Conservation (phyloP, 2,888 invertebrate species). For the Acleris sparsana region DNA sequence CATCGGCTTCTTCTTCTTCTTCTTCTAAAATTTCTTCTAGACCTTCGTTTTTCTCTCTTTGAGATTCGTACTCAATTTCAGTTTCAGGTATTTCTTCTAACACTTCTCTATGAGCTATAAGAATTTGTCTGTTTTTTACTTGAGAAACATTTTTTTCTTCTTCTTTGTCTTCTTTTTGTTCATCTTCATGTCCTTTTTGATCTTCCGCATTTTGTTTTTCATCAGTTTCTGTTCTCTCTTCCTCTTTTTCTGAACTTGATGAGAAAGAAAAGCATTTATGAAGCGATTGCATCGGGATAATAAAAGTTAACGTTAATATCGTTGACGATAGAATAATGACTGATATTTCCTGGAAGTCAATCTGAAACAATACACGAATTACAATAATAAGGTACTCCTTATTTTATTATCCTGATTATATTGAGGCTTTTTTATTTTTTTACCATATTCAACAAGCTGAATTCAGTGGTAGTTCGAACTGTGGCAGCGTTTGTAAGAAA, state of each 20-base stretch:
- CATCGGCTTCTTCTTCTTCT: constrained; percentile 57
- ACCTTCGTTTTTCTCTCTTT: constrained; percentile 63
- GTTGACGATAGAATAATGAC: constrained; percentile 79
- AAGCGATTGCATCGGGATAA: constrained; percentile 85
- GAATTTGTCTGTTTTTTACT: constrained; percentile 54
- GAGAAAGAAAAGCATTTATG: constrained; percentile 61
- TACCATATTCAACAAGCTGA: constrained; percentile 83
- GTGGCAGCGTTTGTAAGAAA: constrained; percentile 86
- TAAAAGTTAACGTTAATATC: constrained; percentile 84
- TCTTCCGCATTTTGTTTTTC: constrained; percentile 31
- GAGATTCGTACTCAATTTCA: constrained; percentile 72
- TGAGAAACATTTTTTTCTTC: constrained; percentile 50
- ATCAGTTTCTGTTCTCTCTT: constrained; percentile 41
- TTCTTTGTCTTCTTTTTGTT: constrained; percentile 45
- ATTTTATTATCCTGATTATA: no score
- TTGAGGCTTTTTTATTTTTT: constrained; percentile 43
- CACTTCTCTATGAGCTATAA: constrained; percentile 73
- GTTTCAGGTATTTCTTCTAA: constrained; percentile 76
- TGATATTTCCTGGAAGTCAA: constrained; percentile 82
- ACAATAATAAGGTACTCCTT: no score
- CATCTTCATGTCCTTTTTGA: constrained; percentile 6
- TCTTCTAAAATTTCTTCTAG: constrained; percentile 76
- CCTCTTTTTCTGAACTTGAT: constrained; percentile 44
- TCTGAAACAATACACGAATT: constrained; percentile 62
- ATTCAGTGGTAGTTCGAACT: constrained; percentile 84